A percentile compares a stretch with the other conserved stretches of the same genome.
Conservation (phyloP, 2,113 vertebrate genomes). For the Hemibagrus wyckioides region DNA sequence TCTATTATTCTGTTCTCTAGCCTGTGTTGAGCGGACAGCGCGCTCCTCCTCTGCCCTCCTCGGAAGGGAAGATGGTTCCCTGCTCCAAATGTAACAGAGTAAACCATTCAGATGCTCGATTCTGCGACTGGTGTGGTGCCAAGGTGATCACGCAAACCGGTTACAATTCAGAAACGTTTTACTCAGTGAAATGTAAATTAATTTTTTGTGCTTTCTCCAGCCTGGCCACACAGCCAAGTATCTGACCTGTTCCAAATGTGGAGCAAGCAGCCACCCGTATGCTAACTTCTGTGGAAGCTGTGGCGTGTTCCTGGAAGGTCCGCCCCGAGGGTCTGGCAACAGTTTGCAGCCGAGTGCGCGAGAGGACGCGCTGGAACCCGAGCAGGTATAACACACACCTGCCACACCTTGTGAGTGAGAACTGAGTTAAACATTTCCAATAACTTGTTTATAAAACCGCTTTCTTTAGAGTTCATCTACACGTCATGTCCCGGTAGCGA, state of each 20-base stretch:
- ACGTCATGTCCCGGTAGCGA: slow-evolving; percentile 12
- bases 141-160: slow-evolving; percentile 64
- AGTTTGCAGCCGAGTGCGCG: neutral
- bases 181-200: neutral
- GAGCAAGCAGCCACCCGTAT: slow-evolving; percentile 73
- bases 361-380: neutral
- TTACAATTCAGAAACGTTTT: neutral
- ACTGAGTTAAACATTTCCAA: neutral
- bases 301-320: slow-evolving; percentile 75
- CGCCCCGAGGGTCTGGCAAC: slow-evolving; percentile 46
- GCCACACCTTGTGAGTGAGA: neutral
- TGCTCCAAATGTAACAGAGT: slow-evolving; percentile 77
- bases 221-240: slow-evolving; percentile 59
- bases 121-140: slow-evolving; percentile 85
- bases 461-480: slow-evolving; percentile 42
- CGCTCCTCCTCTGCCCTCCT: slow-evolving; percentile 48
- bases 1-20: slow-evolving; percentile 49
- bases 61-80: slow-evolving; percentile 60
- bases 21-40: slow-evolving; percentile 48
- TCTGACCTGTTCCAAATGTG: slow-evolving; percentile 79
- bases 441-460: neutral
- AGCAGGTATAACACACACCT: slow-evolving; percentile 25
- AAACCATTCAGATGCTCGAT: slow-evolving; percentile 73
- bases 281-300: slow-evolving; percentile 82
- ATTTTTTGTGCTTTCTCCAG: slow-evolving; percentile 56